These are phyloP conservation scores for Druceiella hillmani DNA, from an alignment of 2,888 invertebrate species.

Conservation along the genomic window DNA sequence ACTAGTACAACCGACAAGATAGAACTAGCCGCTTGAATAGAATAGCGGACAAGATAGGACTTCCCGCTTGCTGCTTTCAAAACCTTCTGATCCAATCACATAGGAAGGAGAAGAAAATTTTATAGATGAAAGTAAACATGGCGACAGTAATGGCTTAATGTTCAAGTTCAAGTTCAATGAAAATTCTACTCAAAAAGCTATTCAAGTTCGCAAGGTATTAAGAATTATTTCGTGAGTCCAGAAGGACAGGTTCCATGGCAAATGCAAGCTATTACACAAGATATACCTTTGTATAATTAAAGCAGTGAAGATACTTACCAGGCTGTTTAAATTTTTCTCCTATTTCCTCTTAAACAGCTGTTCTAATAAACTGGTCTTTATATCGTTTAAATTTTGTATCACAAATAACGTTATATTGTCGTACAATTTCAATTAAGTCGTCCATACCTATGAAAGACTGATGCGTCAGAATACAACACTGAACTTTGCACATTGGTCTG, in stretches of 20 bases:
- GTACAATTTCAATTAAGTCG: constrained; percentile 15
- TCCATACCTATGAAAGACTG: no score
- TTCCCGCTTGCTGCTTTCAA: constrained; percentile 3
- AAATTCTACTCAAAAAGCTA: constrained; percentile 17
- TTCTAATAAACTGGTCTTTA: constrained; percentile 17
- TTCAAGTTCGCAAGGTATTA: constrained; percentile 19
- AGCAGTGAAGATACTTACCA: constrained; percentile 16
- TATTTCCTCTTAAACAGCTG: constrained; percentile 19
- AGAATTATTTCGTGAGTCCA: constrained; percentile 11
- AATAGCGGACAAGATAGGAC: constrained; percentile 10
- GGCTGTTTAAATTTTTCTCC: constrained; percentile 21
- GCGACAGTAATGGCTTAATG: neutral
- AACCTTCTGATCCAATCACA: constrained; percentile 10
- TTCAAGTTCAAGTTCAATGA: constrained; percentile 6
- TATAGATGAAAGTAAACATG: constrained; percentile 5
- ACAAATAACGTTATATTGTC: constrained; percentile 17
- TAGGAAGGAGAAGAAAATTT: constrained; percentile 5
- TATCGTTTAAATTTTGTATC: constrained; percentile 17
- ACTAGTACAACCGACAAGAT: constrained; percentile 17
- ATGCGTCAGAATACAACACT: constrained; percentile 5
- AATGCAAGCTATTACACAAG: constrained; percentile 18
- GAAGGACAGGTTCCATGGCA: constrained; percentile 19
- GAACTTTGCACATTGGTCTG: constrained; percentile 10
- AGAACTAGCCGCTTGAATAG: no score
- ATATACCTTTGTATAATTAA: constrained; percentile 14